A percentile compares a stretch with the other conserved stretches of the same genome.
These are phyloP conservation scores for Frankliniella fusca DNA, from an alignment of 2,888 invertebrate species.

Conservation along the genomic window DNA sequence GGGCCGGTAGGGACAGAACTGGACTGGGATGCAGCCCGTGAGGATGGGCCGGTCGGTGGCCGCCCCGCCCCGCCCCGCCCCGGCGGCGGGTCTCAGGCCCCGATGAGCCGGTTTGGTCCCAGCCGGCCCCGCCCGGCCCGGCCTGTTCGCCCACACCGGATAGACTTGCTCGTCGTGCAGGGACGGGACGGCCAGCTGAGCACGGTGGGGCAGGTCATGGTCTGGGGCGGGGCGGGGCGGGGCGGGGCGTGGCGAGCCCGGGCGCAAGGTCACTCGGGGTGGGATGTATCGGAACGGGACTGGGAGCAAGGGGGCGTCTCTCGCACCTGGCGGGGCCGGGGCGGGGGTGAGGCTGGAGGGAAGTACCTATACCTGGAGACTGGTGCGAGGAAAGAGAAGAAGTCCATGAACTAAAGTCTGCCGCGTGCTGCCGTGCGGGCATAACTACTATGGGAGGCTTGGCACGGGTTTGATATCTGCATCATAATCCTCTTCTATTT, in stretches of 20 bases:
- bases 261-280: too few relatives aligned
- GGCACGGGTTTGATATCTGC: too few relatives aligned
- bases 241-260: neutral
- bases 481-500: too few relatives aligned
- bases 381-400: neutral
- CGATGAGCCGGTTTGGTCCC: neutral
- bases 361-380: too few relatives aligned
- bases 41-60: too few relatives aligned
- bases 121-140: neutral
- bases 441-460: too few relatives aligned
- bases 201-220: conserved; percentile 13
- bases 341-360: neutral
- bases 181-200: conserved; percentile 16
- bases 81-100: neutral
- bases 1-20: too few relatives aligned
- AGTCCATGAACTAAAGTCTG: neutral
- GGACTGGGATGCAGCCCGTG: too few relatives aligned
- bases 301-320: too few relatives aligned
- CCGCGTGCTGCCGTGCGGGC: neutral
- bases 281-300: too few relatives aligned
- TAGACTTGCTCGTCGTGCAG: neutral
- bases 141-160: conserved; percentile 2
- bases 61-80: neutral
- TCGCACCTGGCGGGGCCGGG: neutral
- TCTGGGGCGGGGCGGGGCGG: neutral